Conservation (phyloP, 2,113 vertebrate genomes). For the Corydoras maculifer region DNA sequence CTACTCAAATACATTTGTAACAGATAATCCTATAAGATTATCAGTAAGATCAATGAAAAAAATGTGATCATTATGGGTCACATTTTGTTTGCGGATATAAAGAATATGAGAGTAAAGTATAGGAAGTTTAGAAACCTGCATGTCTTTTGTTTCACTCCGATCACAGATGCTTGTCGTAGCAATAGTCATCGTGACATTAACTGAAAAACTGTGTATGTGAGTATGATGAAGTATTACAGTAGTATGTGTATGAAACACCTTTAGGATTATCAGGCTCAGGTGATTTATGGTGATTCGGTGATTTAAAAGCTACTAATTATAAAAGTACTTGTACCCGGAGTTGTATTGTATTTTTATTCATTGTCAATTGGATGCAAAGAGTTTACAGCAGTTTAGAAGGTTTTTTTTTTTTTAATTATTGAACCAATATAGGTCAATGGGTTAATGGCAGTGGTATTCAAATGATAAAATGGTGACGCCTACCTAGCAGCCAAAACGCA, state of each 20-base stretch:
- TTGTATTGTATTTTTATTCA: background rate
- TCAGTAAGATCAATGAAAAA: too few species aligned
- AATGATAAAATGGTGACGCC: too few species aligned
- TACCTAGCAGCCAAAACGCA: too few species aligned
- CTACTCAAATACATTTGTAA: background rate
- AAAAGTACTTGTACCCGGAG: background rate
- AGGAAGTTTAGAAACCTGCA: slow-evolving; percentile 16
- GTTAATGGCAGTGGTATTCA: too few species aligned
- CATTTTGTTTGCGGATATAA: too few species aligned
- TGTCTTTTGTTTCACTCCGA: slow-evolving; percentile 8
- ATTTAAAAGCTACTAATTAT: slow-evolving; percentile 10
- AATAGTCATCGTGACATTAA: slow-evolving; percentile 46
- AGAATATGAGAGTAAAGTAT: background rate
- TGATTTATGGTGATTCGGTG: too few species aligned
- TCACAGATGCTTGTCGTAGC: slow-evolving; percentile 42
- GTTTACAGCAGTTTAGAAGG: background rate
- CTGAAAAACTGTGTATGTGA: slow-evolving; percentile 28
- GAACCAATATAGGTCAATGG: too few species aligned
- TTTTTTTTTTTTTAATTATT: too few species aligned
- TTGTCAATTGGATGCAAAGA: background rate
- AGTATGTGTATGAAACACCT: slow-evolving; percentile 18
- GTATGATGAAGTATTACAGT: slow-evolving; percentile 13
- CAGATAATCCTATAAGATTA: background rate
- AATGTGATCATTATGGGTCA: too few species aligned
- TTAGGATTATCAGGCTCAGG: slow-evolving; percentile 18